Percentiles rank a stretch among this genome's conserved stretches.
These are phyloP conservation scores for Machimus atricapillus DNA, from an alignment of 2,888 invertebrate genomes.

Conservation along the genomic window DNA sequence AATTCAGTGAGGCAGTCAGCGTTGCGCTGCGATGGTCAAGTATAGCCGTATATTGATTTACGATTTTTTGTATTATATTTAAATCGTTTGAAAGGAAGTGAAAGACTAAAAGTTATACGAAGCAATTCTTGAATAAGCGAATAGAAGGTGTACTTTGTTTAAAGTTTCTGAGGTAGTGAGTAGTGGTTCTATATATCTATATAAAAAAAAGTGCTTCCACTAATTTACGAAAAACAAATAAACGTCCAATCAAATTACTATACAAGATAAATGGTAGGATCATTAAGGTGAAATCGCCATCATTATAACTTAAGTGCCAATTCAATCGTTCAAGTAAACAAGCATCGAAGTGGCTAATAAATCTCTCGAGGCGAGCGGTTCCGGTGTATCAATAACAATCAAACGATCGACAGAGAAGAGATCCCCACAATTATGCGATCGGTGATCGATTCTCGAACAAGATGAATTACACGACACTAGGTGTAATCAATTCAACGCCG, in stretches of 20 bases:
- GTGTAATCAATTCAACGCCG: slow-evolving; percentile 30
- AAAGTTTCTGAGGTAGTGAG: background rate
- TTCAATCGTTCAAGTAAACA: background rate
- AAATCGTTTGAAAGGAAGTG: background rate
- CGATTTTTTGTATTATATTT: background rate
- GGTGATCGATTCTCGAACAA: slow-evolving; percentile 27
- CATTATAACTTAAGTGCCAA: background rate
- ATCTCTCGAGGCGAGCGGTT: background rate
- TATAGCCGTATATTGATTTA: background rate
- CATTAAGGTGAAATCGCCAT: slow-evolving; percentile 9
- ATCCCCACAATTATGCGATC: slow-evolving; percentile 18
- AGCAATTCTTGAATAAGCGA: background rate
- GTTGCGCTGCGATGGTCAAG: background rate
- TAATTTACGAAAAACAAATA: background rate
- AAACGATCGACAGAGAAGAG: background rate
- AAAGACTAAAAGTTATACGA: background rate
- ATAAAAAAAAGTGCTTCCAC: background rate
- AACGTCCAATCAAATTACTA: background rate
- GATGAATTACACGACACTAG: slow-evolving; percentile 39
- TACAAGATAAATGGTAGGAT: background rate
- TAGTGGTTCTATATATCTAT: background rate
- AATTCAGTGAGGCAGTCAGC: background rate
- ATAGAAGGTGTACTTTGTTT: background rate
- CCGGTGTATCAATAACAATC: slow-evolving; percentile 32
- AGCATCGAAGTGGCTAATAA: slow-evolving; percentile 33